Conservation (phyloP, 2,888 invertebrate genomes). For the Aporophyla lueneburgensis region DNA sequence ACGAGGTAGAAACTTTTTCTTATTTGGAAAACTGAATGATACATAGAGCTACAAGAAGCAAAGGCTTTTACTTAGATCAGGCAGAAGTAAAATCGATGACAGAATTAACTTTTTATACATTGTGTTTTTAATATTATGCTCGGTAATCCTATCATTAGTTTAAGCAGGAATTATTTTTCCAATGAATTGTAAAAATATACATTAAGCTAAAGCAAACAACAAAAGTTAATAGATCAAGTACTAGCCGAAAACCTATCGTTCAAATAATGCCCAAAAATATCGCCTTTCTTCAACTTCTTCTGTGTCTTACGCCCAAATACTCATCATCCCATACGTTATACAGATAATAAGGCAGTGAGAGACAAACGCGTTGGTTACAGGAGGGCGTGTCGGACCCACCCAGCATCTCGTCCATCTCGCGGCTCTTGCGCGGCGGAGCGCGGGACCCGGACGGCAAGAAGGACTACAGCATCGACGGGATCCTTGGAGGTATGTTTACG, state of each 20-base stretch:
- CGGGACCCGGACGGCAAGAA: conserved; percentile 95
- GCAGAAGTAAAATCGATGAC: neutral
- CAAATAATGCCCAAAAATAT: neutral
- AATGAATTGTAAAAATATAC: too few species aligned
- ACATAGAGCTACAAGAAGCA: neutral
- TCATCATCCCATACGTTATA: conserved; percentile 38
- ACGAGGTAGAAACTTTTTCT: neutral
- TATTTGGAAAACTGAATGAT: neutral
- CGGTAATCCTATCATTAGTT: neutral
- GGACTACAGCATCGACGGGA: conserved; percentile 97
- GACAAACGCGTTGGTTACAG: conserved; percentile 87
- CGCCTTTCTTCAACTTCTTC: neutral
- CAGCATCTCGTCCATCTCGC: conserved; percentile 98
- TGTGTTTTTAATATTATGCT: neutral
- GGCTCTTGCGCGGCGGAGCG: conserved; percentile 95
- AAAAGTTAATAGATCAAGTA: neutral
- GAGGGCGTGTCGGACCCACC: conserved; percentile 98
- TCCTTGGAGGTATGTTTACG: conserved; percentile 93
- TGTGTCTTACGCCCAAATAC: conserved; percentile 24
- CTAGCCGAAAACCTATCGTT: neutral
- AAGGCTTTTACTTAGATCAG: neutral
- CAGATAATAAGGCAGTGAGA: conserved; percentile 65
- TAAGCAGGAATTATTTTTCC: neutral
- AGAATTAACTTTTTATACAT: neutral
- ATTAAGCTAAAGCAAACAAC: too few species aligned